Evolutionary conservation across 1,140 invertebrate species (phyloP), one percentile per base, ranked within the genome.

Genomic region (Conopomorpha cramerella): DNA sequence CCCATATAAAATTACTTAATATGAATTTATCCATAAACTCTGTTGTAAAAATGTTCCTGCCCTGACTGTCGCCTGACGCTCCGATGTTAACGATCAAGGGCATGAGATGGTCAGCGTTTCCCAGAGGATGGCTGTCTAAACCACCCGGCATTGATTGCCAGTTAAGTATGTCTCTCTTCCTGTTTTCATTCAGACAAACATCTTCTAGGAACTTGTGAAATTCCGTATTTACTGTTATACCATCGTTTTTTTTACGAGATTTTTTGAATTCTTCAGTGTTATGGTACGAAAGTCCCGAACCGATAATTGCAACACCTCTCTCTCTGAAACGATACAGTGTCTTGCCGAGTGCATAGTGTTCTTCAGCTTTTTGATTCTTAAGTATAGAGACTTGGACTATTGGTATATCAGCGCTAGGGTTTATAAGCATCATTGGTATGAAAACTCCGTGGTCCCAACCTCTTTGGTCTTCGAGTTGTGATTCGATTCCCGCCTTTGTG

Each of bases 271-370:
- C 29, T 17, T 17, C 29, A 16, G 30, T 30, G 16, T 37, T 37
- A 23, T 37, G 28, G 11, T 37, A 37, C 10, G 27, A 18, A 26
- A 37, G 29, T 18, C 36, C 36, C 15, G 36, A 37, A 7, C 36
- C 36, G 12, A 37, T 30, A 16, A 37, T 11, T 1, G 28, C 36
- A 10, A 37, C 17, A 6, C 27, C 26, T 11, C 19, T 10, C 15
- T 29, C 28, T 11, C 36, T 15, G 19, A 37, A 31, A 4, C 30
- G n/a, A 15, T 17, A 14, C 11, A 37, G 16, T 7, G 26, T 16
- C 12, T 14, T 11, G 6, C 36, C 36, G 13, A 37, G 8, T 8
- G 18, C 25, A 15, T 19, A 34, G 13, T 34, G 16, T 10, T 17
- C 16, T 2, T 16, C n/a, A 18, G 19, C 25, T 18, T 35, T 27